These are phyloP conservation scores for Sylvia borin DNA, from an alignment of 2,797 vertebrate species.

Conservation along the genomic window DNA sequence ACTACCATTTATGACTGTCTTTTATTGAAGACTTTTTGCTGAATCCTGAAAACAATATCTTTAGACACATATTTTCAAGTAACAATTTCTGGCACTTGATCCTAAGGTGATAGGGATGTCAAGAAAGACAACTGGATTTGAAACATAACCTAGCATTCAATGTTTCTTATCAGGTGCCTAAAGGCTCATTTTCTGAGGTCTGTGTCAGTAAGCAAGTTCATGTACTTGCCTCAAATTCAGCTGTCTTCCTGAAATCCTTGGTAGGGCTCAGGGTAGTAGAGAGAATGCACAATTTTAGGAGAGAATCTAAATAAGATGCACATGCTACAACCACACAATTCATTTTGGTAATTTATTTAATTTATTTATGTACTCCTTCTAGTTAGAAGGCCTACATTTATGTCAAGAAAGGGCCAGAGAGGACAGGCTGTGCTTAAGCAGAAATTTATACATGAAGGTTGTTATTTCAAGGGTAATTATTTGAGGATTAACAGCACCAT, in stretches of 20 bases:
- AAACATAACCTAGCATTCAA: fast-evolving
- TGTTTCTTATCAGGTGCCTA: background rate
- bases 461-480: background rate
- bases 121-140: background rate
- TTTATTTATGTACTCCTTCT: background rate
- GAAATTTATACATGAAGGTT: background rate
- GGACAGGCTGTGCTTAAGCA: background rate
- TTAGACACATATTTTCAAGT: background rate
- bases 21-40: background rate
- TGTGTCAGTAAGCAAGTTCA: background rate
- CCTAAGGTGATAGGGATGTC: background rate
- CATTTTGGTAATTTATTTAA: background rate
- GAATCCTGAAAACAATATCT: background rate
- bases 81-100: background rate
- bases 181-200: background rate
- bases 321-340: background rate
- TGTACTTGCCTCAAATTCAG: background rate
- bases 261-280: background rate
- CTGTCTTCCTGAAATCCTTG: background rate
- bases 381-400: background rate
- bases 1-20: background rate
- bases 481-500: background rate
- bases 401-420: background rate
- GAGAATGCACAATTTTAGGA: fast-evolving
- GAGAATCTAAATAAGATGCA: background rate